Percentiles rank a stretch among this genome's conserved stretches.
phyloP scores from a whole-genome alignment of 2,797 vertebrate genomes.

The Melanotaenia nigrans region DNA sequence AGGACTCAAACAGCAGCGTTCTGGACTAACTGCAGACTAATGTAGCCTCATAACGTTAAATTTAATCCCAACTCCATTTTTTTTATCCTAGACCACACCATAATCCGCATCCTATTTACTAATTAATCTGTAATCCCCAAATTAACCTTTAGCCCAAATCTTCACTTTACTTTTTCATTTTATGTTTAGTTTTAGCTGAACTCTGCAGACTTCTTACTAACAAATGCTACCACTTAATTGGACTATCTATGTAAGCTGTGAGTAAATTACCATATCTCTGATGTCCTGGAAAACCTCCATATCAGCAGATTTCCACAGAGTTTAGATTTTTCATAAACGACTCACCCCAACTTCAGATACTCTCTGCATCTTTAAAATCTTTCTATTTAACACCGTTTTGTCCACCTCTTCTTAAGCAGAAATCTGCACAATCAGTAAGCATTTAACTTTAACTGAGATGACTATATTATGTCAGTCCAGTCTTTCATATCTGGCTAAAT shows the following conservation, averaged over 20 bases:
- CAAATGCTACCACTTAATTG: constrained; percentile 40
- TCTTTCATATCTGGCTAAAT: constrained; percentile 52
- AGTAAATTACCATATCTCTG: constrained; percentile 33
- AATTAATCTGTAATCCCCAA: constrained; percentile 36
- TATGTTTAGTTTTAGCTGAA: constrained; percentile 11
- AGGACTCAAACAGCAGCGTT: no score
- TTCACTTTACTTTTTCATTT: constrained; percentile 24
- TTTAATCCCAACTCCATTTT: constrained; percentile 20
- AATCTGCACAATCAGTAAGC: constrained; percentile 26
- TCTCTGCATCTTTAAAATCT: constrained; percentile 22
- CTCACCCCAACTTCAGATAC: constrained; percentile 5
- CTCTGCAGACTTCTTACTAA: constrained; percentile 29
- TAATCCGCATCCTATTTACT: constrained; percentile 9
- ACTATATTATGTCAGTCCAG: constrained; percentile 53
- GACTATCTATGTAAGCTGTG: constrained; percentile 17
- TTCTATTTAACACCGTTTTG: constrained; percentile 27
- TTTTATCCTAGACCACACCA: constrained; percentile 34
- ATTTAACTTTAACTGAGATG: constrained; percentile 46
- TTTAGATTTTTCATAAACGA: constrained; percentile 22
- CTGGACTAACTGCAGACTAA: not conserved
- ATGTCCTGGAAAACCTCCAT: constrained; percentile 27
- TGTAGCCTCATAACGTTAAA: constrained; percentile 30
- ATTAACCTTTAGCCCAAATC: constrained; percentile 36
- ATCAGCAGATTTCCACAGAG: constrained; percentile 35
- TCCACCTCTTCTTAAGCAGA: constrained; percentile 30